Evolutionary conservation across 2,113 vertebrate genomes (phyloP).

Genomic region (rabbit (Oryctolagus cuniculus)): DNA sequence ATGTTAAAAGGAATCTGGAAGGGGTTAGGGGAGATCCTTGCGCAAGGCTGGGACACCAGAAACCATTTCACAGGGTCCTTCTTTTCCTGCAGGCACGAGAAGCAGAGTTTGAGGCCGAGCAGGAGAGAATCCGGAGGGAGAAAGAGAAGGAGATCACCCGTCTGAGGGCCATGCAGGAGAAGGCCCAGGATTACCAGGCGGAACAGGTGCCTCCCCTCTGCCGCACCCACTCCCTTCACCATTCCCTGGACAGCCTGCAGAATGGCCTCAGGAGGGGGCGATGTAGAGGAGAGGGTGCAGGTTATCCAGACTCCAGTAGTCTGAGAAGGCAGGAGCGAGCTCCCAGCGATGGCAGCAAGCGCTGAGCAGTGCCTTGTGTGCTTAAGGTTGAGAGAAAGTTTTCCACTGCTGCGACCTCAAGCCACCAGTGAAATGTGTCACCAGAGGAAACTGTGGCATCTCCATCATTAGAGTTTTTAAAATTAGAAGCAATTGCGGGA

Average conservation of each 20-base stretch:
- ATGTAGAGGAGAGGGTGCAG: not conserved
- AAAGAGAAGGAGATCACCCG: conserved; percentile 92
- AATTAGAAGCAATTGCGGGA: conserved; percentile 50
- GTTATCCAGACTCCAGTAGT: no score
- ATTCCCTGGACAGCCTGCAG: not conserved
- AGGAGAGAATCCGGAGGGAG: conserved; percentile 89
- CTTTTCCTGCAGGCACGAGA: conserved; percentile 88
- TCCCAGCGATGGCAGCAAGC: not conserved
- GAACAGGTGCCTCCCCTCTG: conserved; percentile 88
- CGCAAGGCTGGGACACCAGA: not conserved
- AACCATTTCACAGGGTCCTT: not conserved
- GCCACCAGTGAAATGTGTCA: not conserved
- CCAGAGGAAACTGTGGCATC: not conserved
- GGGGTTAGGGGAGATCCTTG: not conserved
- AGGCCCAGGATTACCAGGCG: conserved; percentile 90
- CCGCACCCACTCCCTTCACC: not conserved
- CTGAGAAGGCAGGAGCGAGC: not conserved
- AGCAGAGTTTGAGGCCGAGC: conserved; percentile 91
- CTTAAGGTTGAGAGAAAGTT: conserved; percentile 12
- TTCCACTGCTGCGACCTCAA: not conserved
- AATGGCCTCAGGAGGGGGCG: not conserved
- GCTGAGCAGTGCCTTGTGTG: no score
- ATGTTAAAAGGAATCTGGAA: not conserved
- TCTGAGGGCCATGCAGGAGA: conserved; percentile 92
- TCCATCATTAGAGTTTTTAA: conserved; percentile 63